Evolutionary conservation across 2,888 invertebrate species (phyloP).

Genomic region (Harpalus rubripes): DNA sequence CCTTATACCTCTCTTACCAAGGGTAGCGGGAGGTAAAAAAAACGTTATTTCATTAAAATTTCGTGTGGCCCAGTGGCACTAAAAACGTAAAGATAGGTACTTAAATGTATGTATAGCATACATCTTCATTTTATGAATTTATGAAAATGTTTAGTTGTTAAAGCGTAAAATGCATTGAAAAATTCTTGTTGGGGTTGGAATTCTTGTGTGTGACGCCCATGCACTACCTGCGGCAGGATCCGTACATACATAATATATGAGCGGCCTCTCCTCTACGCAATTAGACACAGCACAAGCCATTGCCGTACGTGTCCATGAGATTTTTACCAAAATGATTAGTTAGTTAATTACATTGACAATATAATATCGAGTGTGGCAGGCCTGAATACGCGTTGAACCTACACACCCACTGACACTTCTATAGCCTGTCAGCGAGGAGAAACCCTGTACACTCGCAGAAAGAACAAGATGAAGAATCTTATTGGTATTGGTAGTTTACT

Average conservation of each 20-base stretch:
- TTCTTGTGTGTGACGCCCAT: conserved; percentile 27
- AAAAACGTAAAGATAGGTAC: too few relatives aligned
- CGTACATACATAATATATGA: conserved; percentile 59
- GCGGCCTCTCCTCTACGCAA: conserved; percentile 66
- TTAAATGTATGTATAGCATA: too few relatives aligned
- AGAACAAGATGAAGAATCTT: not conserved
- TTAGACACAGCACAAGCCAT: conserved; percentile 60
- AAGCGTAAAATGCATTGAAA: too few relatives aligned
- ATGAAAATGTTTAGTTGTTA: too few relatives aligned
- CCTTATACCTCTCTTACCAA: too few relatives aligned
- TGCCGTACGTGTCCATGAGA: conserved; percentile 63
- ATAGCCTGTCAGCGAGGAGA: conserved; percentile 8
- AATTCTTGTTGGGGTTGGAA: not conserved
- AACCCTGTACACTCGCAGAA: not conserved
- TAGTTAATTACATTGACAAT: conserved; percentile 67
- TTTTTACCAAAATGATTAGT: conserved; percentile 66
- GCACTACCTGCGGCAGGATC: conserved; percentile 48
- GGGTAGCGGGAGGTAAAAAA: too few relatives aligned
- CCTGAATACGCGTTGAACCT: not conserved
- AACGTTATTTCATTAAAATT: too few relatives aligned
- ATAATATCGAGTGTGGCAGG: conserved; percentile 62
- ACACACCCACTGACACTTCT: conserved; percentile 60
- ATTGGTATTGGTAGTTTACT: not conserved
- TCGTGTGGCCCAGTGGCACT: too few relatives aligned
- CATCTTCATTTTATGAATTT: too few relatives aligned